Conservation (phyloP, 2,113 vertebrate genomes). For the Naja naja region DNA sequence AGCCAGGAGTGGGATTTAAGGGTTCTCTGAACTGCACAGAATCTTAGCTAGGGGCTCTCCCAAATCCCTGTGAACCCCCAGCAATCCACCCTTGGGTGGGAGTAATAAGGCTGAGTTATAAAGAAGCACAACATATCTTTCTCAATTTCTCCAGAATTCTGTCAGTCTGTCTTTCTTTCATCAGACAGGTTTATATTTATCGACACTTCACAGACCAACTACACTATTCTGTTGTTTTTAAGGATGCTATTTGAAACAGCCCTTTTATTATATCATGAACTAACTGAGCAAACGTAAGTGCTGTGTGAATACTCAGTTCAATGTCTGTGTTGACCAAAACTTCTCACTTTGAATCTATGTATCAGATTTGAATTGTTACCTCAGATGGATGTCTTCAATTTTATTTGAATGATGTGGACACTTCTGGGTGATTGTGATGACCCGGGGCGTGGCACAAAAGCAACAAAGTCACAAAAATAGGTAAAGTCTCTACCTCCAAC, state of each 20-base stretch:
- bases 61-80: too few relatives aligned
- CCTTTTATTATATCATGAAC: not conserved
- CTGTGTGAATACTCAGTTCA: not conserved
- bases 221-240: not conserved
- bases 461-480: too few relatives aligned
- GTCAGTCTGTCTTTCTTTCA: not conserved
- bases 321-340: not conserved
- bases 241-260: not conserved
- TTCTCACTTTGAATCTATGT: not conserved
- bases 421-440: not conserved
- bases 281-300: not conserved
- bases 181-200: not conserved
- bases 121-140: not conserved
- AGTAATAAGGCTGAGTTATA: constrained; percentile 27
- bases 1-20: too few relatives aligned
- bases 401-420: not conserved
- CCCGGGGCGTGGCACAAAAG: too few relatives aligned
- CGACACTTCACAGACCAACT: not conserved
- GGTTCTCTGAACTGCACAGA: too few relatives aligned
- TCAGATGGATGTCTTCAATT: not conserved
- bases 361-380: not conserved
- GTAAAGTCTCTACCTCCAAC: too few relatives aligned
- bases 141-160: not conserved
- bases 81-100: not conserved
- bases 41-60: too few relatives aligned